Evolutionary conservation across 2,888 invertebrate species (phyloP), one percentile per base, ranked within the genome.

Genomic region (Apodemia duryi): DNA sequence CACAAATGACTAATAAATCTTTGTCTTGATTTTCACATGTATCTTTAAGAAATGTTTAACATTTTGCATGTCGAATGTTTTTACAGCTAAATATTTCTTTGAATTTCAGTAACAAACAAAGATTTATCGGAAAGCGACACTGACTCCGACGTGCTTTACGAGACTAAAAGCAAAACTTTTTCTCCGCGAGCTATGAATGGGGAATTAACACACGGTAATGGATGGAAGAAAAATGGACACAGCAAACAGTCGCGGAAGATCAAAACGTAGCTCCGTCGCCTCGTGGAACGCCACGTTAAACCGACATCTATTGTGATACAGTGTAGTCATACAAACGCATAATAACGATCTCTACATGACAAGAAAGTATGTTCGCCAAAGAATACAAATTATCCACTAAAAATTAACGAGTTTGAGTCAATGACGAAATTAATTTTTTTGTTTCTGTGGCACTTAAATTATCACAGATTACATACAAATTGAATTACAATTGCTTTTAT

Each of bases 111-210:
- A 83, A 86, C 88, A 21, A 86, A 86, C 70, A 92, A 93, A 73
- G 94, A 95, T 82, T 90, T 95, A 66, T 95, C 96, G 0, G 97
- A 97, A 76, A 94, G 95, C 1, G 97, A 97, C 72, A 96, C 96
- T 0, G 97, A 97, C 74, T 97, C 97, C 0, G 97, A 97, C 83
- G 95, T 97, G 9, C 87, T 97, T 29, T 97, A 97, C 80, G 97
- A 97, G 81, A 94, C 95, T 10, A 93, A 95, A 66, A 93, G 92
- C 69, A 95, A 95, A 74, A 77, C 89, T 21, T 88, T 91, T 71
- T 78, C 80, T 1, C 72, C 77, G 1, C 85, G 90, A 10, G 74
- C 81, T 1, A 73, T 80, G 71, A 92, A 92, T 78, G 92, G 92
- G 4, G 92, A 91, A 21, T 72, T 79, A 65, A 75, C 91, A 1